phyloP scores from a whole-genome alignment of 2,797 vertebrate genomes.

The Balearica regulorum region DNA sequence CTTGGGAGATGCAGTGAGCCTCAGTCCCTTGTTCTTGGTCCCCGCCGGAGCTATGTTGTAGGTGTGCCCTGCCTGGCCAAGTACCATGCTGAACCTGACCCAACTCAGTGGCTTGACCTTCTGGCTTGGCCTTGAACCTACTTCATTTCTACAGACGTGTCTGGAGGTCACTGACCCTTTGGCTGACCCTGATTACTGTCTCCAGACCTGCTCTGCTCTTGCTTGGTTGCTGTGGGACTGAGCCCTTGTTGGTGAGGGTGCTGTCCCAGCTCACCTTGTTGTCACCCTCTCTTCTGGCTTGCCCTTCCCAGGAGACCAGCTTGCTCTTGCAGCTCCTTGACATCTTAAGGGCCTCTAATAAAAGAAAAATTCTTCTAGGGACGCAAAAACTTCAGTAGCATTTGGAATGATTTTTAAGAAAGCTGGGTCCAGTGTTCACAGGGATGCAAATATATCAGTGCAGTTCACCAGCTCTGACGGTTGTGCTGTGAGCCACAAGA shows the following conservation, averaged over 20 bases:
- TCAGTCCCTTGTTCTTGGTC: neutral
- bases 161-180: neutral
- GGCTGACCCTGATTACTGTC: neutral
- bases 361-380: neutral
- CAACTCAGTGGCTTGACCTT: neutral
- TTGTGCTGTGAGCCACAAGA: neutral
- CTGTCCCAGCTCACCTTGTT: neutral
- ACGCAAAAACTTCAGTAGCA: neutral
- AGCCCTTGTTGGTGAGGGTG: neutral
- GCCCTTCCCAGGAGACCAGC: neutral
- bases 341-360: neutral
- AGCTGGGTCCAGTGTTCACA: neutral
- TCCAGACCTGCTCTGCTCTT: neutral
- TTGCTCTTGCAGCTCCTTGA: neutral
- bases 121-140: neutral
- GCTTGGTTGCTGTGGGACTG: neutral
- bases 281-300: neutral
- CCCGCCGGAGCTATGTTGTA: neutral
- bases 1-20: neutral
- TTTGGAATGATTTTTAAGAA: neutral
- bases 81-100: accelerated
- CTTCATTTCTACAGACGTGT: neutral
- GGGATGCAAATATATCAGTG: neutral
- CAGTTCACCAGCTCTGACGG: neutral
- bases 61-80: neutral